Base-by-base conservation (phyloP, 2,797 vertebrate species). In the Manis crassicaudata region DNA sequence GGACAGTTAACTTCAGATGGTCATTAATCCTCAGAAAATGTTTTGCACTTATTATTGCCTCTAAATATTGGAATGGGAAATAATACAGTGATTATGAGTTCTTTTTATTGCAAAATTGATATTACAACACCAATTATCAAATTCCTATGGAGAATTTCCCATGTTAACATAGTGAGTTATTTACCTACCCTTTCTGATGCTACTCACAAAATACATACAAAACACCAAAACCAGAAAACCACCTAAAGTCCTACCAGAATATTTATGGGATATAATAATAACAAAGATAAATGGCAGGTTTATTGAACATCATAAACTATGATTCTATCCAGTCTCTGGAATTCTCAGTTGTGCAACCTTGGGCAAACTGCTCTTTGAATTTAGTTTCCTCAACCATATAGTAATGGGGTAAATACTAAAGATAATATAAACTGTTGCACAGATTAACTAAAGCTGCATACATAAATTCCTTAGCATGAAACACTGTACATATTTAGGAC, bases 71-170 rank as follows among this genome's bases (percentile, higher is more conserved):
- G 91, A 95, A 85, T 54, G 1, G 32, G 10, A 56, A 93, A 82
- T 84, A 88, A 92, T 63, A 18, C 25, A 68, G 12, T 65, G 21
- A 87, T 46, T 83, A 60, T 84, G n/a, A 80, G 32, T 32, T 67
- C 0, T 73, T 73, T 58, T 77, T 56, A 94, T 18, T 86, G 40
- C 18, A 90, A 90, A 95, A 77, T 54, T 77, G 3, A 67, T 83
- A 35, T 90, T 93, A n/a, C 29, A 81, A 63, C 14, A 73, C 7
- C 76, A 95, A 81, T 84, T 93, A 56, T 43, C 18, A 77, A 94
- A 96, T 83, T 90, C 2, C 8, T 90, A 3, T 80, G n/a, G 37
- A 93, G 6, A 3, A 90, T 95, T 85, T 25, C 21, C 27, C 10
- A 32, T 77, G 50, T 82, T 68, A 86, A 68, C 32, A 62, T 70